A percentile compares a stretch with the other conserved stretches of the same genome.
These are phyloP conservation scores for Gastracanthus pulcherrimus DNA, from an alignment of 2,888 invertebrate genomes.

Conservation along the genomic window DNA sequence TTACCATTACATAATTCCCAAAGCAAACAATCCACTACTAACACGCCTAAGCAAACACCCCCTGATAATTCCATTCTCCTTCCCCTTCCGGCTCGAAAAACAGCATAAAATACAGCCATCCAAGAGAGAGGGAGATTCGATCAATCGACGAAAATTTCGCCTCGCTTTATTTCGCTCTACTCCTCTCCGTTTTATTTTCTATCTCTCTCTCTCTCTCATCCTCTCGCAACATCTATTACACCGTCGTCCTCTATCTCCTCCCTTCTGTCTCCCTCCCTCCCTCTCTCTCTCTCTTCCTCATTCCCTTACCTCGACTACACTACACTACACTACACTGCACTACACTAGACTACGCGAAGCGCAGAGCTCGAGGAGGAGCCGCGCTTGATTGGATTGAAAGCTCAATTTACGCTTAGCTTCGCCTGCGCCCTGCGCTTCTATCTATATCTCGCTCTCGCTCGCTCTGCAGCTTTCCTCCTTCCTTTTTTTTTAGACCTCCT, in stretches of 20 bases:
- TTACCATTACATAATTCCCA: too few species aligned
- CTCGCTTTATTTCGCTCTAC: slow-evolving; percentile 53
- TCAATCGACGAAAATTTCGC: too few species aligned
- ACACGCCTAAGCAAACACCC: too few species aligned
- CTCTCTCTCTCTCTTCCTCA: slow-evolving; percentile 12
- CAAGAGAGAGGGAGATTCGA: neutral
- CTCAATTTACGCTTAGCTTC: slow-evolving; percentile 74
- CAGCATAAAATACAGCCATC: too few species aligned
- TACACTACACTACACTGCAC: too few species aligned
- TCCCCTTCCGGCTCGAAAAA: too few species aligned
- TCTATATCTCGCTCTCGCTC: too few species aligned
- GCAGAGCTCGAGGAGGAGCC: slow-evolving; percentile 62
- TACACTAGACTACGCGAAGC: too few species aligned
- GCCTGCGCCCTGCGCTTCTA: slow-evolving; percentile 31
- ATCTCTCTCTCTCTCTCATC: slow-evolving; percentile 28
- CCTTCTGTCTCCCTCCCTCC: slow-evolving; percentile 7
- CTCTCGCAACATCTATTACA: slow-evolving; percentile 33
- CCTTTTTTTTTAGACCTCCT: slow-evolving; percentile 3
- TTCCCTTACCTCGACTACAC: slow-evolving; percentile 43
- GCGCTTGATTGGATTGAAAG: slow-evolving; percentile 75
- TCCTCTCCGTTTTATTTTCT: slow-evolving; percentile 20
- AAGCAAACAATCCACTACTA: too few species aligned
- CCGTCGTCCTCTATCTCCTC: slow-evolving; percentile 1
- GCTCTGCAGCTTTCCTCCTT: slow-evolving; percentile 19
- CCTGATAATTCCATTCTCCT: too few species aligned